A percentile compares a stretch with the other conserved stretches of the same genome.
phyloP scores from a whole-genome alignment of 2,797 vertebrate species.

The Pseudochirops corinnae region DNA sequence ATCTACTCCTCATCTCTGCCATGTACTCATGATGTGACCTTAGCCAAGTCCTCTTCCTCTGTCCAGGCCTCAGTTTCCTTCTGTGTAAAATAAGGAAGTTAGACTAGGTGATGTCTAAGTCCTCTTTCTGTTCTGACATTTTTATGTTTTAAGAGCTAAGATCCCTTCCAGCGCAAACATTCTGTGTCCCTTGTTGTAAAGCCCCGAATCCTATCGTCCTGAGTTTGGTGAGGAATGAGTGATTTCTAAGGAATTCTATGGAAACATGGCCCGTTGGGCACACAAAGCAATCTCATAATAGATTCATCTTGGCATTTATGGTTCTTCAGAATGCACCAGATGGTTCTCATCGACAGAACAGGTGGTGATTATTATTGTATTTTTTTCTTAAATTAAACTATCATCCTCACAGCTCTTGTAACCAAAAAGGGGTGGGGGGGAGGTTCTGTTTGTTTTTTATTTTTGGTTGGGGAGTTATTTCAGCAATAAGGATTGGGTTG shows the following conservation, averaged over 20 bases:
- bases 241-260: neutral
- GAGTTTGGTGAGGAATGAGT: neutral
- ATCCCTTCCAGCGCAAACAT: neutral
- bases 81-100: neutral
- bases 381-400: conserved; percentile 5
- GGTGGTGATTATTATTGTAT: conserved; percentile 8
- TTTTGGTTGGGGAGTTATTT: neutral
- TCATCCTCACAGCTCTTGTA: neutral
- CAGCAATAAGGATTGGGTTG: neutral
- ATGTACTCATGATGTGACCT: neutral
- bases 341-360: neutral
- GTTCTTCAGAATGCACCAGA: neutral
- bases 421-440: neutral
- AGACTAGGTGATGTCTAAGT: neutral
- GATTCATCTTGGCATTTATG: neutral
- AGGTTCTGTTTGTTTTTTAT: neutral
- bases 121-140: neutral
- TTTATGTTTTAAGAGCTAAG: neutral
- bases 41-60: neutral
- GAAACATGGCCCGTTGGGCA: neutral
- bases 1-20: neutral
- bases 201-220: neutral
- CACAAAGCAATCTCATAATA: neutral
- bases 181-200: neutral
- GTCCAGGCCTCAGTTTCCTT: neutral